Base-by-base conservation (phyloP, 2,888 invertebrate species). In the Orgyia antiqua region DNA sequence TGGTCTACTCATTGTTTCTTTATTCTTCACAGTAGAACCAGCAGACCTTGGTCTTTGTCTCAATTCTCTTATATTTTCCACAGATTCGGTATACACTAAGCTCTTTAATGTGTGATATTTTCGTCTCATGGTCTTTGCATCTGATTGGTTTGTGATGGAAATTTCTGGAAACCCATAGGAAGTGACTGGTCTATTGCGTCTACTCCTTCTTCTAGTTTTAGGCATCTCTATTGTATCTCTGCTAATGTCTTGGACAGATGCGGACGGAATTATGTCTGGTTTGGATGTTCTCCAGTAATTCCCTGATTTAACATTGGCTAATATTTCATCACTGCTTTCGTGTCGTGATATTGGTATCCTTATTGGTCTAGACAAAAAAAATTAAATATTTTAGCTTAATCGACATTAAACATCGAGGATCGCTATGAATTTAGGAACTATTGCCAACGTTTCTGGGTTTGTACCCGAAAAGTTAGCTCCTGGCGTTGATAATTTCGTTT, bases 151-250 rank as follows among this genome's bases (percentile, higher is more conserved):
- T 1, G 78, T 78, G 26, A 84, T 72, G 7, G 76, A 74, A 30
- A 86, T 86, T 53, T 82, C 84, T 35, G 84, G 84, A 42, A 79
- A 84, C 0, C 82, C 82, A 31, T 79, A 67, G 0, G 77, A 61
- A 0, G 83, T 74, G 0, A 62, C 65, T 5, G 82, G 78, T 33
- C 79, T 44, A 9, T 54, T 61, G 4, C 74, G 47, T 18, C 79
- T 55, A 0, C 77, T 71, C 6, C 72, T 52, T 44, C 79, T 51
- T 7, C 71, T 58, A 6, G 73, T 61, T 31, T 60, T 69, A 0
- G 77, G 73, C 2, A 59, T 42, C 11, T 72, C 74, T 6, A 52
- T 20, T 1, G 44, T 46, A 6, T 60, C 57, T 27, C 50, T 48
- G 15, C 52, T 35, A 2, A 61, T 42, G 4, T 70, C 68, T 29